Evolutionary conservation across 92 coral and sea anemone species (phyloP).

Genomic region (Parazoanthus atlanticus): DNA sequence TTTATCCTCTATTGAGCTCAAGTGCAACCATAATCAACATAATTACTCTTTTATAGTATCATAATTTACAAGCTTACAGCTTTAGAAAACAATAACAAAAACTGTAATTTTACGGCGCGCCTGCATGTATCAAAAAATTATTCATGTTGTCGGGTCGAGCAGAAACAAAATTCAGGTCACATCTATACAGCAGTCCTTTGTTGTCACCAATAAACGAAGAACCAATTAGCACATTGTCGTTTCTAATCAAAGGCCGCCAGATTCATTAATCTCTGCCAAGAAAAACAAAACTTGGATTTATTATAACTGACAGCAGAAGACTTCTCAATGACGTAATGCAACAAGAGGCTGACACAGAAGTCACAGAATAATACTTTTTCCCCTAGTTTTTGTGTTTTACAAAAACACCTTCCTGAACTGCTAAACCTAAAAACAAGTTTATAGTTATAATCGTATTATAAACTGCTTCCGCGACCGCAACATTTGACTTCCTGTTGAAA

Average conservation of each 20-base stretch:
- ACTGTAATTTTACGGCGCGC: not conserved
- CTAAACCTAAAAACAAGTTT: not conserved
- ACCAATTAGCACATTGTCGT: conserved; percentile 35
- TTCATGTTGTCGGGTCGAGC: not conserved
- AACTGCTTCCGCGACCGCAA: conserved; percentile 20
- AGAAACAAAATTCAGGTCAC: not conserved
- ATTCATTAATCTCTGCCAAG: conserved; percentile 29
- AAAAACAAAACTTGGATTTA: conserved; percentile 15
- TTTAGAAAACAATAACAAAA: conserved; percentile 15
- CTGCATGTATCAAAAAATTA: not conserved
- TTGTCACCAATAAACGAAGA: not conserved
- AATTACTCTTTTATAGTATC: conserved; percentile 20
- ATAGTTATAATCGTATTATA: conserved; percentile 29
- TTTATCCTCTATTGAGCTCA: conserved; percentile 20
- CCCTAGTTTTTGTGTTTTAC: not conserved
- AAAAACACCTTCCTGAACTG: not conserved
- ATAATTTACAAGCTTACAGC: not conserved
- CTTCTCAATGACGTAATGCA: not conserved
- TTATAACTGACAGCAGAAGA: not conserved
- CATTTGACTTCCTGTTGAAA: conserved; percentile 14
- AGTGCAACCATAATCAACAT: conserved; percentile 38
- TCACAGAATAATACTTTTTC: not conserved
- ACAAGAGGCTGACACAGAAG: not conserved
- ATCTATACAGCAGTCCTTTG: not conserved
- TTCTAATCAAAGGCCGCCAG: conserved; percentile 27